Evolutionary conservation across 1,140 invertebrate species (phyloP), one percentile per base, ranked within the genome.

Genomic region (Lepidurus arcticus): DNA sequence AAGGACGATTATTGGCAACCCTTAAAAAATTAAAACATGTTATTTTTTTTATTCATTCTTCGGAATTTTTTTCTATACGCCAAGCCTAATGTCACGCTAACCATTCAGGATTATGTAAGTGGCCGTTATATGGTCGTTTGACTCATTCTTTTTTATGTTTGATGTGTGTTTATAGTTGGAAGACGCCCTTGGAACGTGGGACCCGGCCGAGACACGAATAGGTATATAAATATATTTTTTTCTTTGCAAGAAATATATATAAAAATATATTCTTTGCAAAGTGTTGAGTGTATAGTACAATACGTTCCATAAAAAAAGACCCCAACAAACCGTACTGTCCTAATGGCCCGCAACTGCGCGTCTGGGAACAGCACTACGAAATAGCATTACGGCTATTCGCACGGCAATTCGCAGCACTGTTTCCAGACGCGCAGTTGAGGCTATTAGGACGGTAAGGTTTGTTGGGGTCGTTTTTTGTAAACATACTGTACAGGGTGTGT

Each of bases 111-210:
- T 16, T 34, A 11, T 21, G 53, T 8, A 65, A 21, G 53, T 65
- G 53, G 53, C 53, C 53, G n/a, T 65, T 65, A 4, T n/a, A 21
- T 65, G 53, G 53, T 65, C 53, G 21, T 16, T 34, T 45, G 26
- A 53, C 42, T 78, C n/a, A 78, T 78, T 78, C 45, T 21, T 16
- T 24, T 75, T 74, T 34, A 73, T 26, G 13, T 74, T 44, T 44
- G 11, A n/a, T 44, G 21, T 44, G n/a, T 42, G n/a, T 44, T 34
- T 44, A 42, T 44, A 78, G 78, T 21, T 78, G 73, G 78, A 74
- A 78, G 78, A 78, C 73, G 73, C 78, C 73, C 78, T 78, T 21
- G 43, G 42, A 45, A 44, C 65, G 34, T 78, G 78, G 78, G 78
- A 78, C 24, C 78, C 78, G 8, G 65, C 74, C 13, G 73, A 75